phyloP scores from a whole-genome alignment of 2,888 invertebrate genomes.

The Drosophila emarginata region DNA sequence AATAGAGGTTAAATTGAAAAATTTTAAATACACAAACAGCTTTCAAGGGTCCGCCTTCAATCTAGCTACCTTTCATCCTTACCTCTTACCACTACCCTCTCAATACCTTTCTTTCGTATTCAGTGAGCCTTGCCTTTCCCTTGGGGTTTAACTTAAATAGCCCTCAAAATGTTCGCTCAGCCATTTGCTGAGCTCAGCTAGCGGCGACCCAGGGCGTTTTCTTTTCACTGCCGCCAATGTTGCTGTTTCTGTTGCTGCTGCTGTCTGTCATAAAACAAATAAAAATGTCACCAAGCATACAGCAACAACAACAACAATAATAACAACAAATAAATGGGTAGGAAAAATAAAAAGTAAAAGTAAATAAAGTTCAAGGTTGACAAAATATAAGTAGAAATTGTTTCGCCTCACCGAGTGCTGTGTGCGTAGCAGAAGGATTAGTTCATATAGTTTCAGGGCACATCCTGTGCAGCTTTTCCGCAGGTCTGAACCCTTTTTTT shows the following conservation, averaged over 20 bases:
- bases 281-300: conserved; percentile 60
- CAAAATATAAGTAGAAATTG: conserved; percentile 29
- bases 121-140: conserved; percentile 52
- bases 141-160: conserved; percentile 57
- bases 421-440: conserved; percentile 50
- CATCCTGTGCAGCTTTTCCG: conserved; percentile 76
- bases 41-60: conserved; percentile 1
- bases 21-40: neutral
- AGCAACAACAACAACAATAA: conserved; percentile 28
- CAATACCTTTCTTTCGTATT: neutral
- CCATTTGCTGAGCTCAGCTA: conserved; percentile 59
- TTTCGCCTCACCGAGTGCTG: conserved; percentile 42
- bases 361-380: conserved; percentile 58
- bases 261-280: conserved; percentile 62
- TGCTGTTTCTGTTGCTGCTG: conserved; percentile 10
- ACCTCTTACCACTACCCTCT: neutral
- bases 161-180: conserved; percentile 43
- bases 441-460: conserved; percentile 69
- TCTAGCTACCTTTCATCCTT: conserved; percentile 5
- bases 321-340: neutral
- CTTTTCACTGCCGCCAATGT: conserved; percentile 23
- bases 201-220: conserved; percentile 26
- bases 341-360: conserved; percentile 26
- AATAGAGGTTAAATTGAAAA: neutral
- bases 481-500: conserved; percentile 36